Evolutionary conservation across 2,888 invertebrate species (phyloP), one percentile per base, ranked within the genome.

Genomic region (Carcina quercana): DNA sequence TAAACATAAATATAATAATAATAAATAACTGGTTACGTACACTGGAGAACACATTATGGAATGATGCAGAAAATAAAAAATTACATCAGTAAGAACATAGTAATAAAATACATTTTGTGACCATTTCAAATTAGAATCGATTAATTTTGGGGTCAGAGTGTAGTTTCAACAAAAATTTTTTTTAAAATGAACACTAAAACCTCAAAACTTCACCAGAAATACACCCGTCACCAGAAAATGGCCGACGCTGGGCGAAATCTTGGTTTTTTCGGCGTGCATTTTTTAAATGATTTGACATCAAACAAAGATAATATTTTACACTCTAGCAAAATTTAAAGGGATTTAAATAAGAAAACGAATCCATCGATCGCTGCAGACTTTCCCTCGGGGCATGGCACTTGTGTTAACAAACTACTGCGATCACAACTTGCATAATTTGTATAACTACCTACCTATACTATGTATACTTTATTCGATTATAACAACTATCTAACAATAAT

Each of bases 41-140:
- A 38, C 47, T 43, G 61, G 59, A 70, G 71, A 66, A 70, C 69
- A 69, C 62, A 39, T 38, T 51, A 66, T 71, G 71, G 71, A 71
- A 71, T 71, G 71, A 67, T 11, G 24, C 6, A 11, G 7, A 17
- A 5, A 17, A 17, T 4, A 17, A 5, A 17, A 17, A n/a, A n/a
- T n/a, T n/a, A n/a, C n/a, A n/a, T n/a, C n/a, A n/a, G n/a, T n/a
- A n/a, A n/a, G n/a, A n/a, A n/a, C n/a, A n/a, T n/a, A n/a, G n/a
- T n/a, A n/a, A n/a, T n/a, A n/a, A 20, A 20, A 20, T 20, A 10
- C 20, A 10, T n/a, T 20, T 20, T 20, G 20, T 20, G 20, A 24
- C 13, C 20, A 17, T 14, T 15, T 5, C 5, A 10, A 15, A 28
- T 30, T 30, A 35, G 25, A n/a, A n/a, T n/a, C n/a, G n/a, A n/a